These are phyloP conservation scores for Fragum whitleyi DNA, from an alignment of 2,888 invertebrate genomes.

Conservation along the genomic window DNA sequence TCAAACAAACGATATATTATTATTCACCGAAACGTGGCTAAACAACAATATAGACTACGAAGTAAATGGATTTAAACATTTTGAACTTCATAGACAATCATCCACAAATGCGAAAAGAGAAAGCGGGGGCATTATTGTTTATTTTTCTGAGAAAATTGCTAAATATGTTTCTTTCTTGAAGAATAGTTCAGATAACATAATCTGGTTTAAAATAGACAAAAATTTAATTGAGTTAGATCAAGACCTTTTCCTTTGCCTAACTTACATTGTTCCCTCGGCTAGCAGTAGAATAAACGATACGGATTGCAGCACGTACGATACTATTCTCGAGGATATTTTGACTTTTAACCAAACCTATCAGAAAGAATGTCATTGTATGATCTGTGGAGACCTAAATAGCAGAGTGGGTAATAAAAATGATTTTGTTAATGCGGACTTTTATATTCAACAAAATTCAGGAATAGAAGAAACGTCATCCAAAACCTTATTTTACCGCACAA, in stretches of 20 bases:
- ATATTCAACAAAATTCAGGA: too few relatives aligned
- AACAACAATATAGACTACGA: neutral
- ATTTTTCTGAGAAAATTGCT: neutral
- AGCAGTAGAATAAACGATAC: neutral
- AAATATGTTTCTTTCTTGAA: neutral
- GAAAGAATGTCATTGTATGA: too few relatives aligned
- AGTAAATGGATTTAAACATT: neutral
- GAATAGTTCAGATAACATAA: neutral
- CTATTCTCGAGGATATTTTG: slow-evolving; percentile 26
- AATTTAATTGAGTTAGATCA: neutral
- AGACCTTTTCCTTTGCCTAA: slow-evolving; percentile 4
- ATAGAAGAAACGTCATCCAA: too few relatives aligned
- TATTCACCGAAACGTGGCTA: slow-evolving; percentile 24
- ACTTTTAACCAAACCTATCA: neutral
- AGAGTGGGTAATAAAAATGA: too few relatives aligned
- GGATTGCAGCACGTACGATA: too few relatives aligned
- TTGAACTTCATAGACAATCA: neutral
- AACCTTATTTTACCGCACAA: too few relatives aligned
- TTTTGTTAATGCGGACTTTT: too few relatives aligned
- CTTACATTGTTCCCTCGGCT: neutral
- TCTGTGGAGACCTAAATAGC: too few relatives aligned
- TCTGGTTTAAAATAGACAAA: slow-evolving; percentile 6
- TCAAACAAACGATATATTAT: slow-evolving; percentile 11
- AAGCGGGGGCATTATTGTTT: slow-evolving; percentile 3
- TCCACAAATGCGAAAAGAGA: neutral